Evolutionary conservation across 1,140 invertebrate species (phyloP).

Genomic region (Aphis gossypii): DNA sequence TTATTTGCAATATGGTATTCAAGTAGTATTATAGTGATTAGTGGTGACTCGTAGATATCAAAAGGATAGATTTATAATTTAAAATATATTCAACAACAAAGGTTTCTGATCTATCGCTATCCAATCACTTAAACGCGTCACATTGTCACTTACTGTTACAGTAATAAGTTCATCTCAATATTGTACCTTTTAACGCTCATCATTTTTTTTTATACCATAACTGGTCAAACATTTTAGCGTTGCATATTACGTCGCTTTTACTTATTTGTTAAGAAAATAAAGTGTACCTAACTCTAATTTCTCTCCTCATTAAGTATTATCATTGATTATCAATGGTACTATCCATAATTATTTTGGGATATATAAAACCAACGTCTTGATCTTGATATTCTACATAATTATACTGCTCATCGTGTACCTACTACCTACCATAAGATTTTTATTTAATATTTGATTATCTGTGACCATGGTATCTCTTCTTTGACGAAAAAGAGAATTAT

Average conservation of each 20-base stretch:
- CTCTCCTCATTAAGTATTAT: not conserved
- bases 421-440: not conserved
- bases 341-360: slow-evolving; percentile 2
- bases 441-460: not conserved
- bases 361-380: not conserved
- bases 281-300: not conserved
- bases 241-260: not conserved
- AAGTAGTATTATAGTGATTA: not conserved
- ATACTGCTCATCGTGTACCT: not conserved
- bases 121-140: not conserved
- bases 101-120: not conserved
- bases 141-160: not conserved
- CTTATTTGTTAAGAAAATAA: not conserved
- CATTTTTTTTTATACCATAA: not conserved
- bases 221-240: not conserved
- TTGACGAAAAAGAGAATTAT: not conserved
- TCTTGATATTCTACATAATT: not conserved
- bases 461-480: not conserved
- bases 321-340: slow-evolving; percentile 2
- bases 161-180: not conserved
- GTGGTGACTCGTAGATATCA: too few relatives aligned
- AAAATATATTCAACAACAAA: not conserved
- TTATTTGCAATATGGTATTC: not conserved
- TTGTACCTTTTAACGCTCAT: not conserved
- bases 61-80: too few relatives aligned